phyloP scores from a whole-genome alignment of 2,888 invertebrate genomes.

The Parapristionchus giblindavisi region DNA sequence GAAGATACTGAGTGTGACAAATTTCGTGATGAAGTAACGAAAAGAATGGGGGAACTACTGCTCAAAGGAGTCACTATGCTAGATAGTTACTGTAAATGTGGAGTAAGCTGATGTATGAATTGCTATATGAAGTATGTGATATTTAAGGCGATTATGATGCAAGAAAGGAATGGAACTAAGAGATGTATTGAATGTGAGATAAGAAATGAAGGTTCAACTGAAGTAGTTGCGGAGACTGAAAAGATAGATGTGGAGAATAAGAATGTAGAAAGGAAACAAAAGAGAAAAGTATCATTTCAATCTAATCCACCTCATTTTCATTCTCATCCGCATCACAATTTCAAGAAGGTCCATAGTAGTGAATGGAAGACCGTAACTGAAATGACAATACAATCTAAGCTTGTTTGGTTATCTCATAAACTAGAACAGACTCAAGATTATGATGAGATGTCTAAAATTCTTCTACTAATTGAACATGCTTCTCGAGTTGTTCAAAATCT shows the following conservation, averaged over 20 bases:
- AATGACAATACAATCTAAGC: conserved; percentile 20
- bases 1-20: neutral
- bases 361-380: conserved; percentile 29
- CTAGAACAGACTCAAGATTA: conserved; percentile 18
- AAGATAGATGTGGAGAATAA: neutral
- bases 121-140: too few species aligned
- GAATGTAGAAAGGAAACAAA: neutral
- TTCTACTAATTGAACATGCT: conserved; percentile 18
- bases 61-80: conserved; percentile 36
- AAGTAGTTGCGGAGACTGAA: neutral
- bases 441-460: conserved; percentile 30
- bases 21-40: conserved; percentile 18
- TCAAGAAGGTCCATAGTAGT: neutral
- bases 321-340: too few species aligned
- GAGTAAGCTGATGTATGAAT: too few species aligned
- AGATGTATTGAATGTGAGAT: conserved; percentile 21
- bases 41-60: conserved; percentile 19
- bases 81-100: conserved; percentile 23
- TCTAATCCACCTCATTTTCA: neutral
- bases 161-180: conserved; percentile 10
- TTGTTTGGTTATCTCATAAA: conserved; percentile 24
- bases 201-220: conserved; percentile 3
- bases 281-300: conserved; percentile 11
- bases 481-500: conserved; percentile 13
- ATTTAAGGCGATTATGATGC: conserved; percentile 18